Evolutionary conservation across 2,797 vertebrate genomes (phyloP).

Genomic region (Gymnoscopelus braueri): DNA sequence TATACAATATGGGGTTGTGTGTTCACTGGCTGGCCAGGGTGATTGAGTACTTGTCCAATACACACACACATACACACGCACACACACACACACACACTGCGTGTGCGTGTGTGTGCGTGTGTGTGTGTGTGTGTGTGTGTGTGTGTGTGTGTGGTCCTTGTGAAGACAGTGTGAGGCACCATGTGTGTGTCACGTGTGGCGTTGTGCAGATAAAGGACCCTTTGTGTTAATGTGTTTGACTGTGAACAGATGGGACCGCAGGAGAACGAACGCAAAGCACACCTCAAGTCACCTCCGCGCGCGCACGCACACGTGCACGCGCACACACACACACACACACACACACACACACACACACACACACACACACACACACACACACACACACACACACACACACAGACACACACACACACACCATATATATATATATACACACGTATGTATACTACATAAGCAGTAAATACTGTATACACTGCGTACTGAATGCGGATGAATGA

Average conservation of each 20-base stretch:
- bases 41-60: conserved; percentile 41
- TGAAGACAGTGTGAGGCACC: conserved; percentile 52
- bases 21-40: conserved; percentile 39
- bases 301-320: conserved; percentile 7
- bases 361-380: too few relatives aligned
- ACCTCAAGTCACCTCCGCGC: conserved; percentile 43
- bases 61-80: too few relatives aligned
- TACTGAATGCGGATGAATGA: too few relatives aligned
- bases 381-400: too few relatives aligned
- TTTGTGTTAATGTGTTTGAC: conserved; percentile 64
- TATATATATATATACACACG: neutral
- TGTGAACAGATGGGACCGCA: conserved; percentile 61
- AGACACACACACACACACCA: too few relatives aligned
- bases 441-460: too few relatives aligned
- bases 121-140: conserved; percentile 23
- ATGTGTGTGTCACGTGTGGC: conserved; percentile 73
- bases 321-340: too few relatives aligned
- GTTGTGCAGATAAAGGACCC: conserved; percentile 60
- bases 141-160: conserved; percentile 55
- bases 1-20: conserved; percentile 34
- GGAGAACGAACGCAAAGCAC: conserved; percentile 42
- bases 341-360: too few relatives aligned
- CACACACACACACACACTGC: neutral
- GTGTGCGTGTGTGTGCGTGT: conserved; percentile 16
- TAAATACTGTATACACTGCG: too few relatives aligned